Percentiles rank a stretch among this genome's conserved stretches.
Evolutionary conservation across 2,888 invertebrate species (phyloP).

Genomic region (Nezara viridula): DNA sequence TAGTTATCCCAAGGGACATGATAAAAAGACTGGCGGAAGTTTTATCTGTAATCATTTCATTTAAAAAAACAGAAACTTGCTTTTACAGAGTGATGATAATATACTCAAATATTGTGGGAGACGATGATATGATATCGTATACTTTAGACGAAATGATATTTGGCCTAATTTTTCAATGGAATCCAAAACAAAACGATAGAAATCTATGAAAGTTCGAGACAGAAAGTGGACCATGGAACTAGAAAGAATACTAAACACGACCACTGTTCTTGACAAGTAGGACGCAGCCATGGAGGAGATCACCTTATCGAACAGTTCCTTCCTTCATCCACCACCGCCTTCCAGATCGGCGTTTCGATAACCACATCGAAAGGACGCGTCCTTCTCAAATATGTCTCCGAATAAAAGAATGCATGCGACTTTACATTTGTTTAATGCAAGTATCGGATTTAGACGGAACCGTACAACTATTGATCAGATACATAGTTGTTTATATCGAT

Average conservation of each 20-base stretch:
- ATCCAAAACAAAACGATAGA: conserved; percentile 22
- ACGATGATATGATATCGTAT: neutral
- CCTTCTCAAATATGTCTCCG: neutral
- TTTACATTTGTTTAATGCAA: neutral
- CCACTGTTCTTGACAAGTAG: neutral
- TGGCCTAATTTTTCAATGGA: neutral
- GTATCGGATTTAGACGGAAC: too few relatives aligned
- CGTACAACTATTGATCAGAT: too few relatives aligned
- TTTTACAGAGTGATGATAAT: neutral
- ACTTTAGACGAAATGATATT: neutral
- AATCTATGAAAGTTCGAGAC: neutral
- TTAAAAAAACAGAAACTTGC: neutral
- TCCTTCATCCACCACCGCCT: neutral
- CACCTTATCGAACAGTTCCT: neutral
- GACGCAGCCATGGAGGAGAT: neutral
- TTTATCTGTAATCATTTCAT: neutral
- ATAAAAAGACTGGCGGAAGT: neutral
- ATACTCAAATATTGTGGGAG: too few relatives aligned
- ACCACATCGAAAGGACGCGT: neutral
- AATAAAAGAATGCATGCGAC: neutral
- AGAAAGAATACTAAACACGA: neutral
- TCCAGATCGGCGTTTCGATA: neutral
- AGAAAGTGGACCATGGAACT: conserved; percentile 13
- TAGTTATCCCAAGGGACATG: neutral
- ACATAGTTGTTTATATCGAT: too few relatives aligned